phyloP scores from a whole-genome alignment of 2,113 vertebrate genomes.

The Cyprinus carpio region DNA sequence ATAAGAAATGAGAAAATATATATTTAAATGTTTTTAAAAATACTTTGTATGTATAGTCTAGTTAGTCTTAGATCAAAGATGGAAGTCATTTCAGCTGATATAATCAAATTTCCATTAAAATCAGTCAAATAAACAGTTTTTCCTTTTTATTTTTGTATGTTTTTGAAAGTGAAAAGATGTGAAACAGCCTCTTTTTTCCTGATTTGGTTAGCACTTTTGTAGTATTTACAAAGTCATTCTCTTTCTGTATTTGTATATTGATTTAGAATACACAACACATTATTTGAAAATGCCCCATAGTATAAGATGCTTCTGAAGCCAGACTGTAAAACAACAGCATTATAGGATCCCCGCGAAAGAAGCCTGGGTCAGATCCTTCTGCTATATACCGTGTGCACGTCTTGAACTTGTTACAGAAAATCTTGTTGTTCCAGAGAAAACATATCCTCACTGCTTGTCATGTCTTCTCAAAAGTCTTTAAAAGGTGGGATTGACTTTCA shows the following conservation, averaged over 20 bases:
- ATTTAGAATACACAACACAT: background rate
- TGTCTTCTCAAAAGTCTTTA: conserved; percentile 64
- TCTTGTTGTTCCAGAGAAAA: conserved; percentile 26
- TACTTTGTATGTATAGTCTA: background rate
- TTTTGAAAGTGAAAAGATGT: background rate
- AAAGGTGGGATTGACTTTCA: conserved; percentile 71
- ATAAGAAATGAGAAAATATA: background rate
- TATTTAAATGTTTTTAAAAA: background rate
- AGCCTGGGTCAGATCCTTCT: conserved; percentile 42
- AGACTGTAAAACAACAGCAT: conserved; percentile 41
- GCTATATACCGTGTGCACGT: conserved; percentile 48
- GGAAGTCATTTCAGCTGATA: background rate
- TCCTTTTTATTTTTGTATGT: background rate
- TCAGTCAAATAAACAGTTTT: conserved; percentile 18
- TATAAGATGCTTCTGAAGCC: background rate
- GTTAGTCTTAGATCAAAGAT: background rate
- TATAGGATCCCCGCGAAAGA: conserved; percentile 44
- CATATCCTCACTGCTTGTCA: conserved; percentile 59
- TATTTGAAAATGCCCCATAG: background rate
- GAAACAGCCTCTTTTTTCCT: background rate
- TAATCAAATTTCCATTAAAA: conserved; percentile 3
- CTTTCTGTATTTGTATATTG: background rate
- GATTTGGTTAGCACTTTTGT: background rate
- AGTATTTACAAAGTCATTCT: background rate
- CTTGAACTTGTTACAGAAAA: conserved; percentile 64